Evolutionary conservation across 1,140 invertebrate species (phyloP).

Genomic region (Hyposmocoma kahamanoa): DNA sequence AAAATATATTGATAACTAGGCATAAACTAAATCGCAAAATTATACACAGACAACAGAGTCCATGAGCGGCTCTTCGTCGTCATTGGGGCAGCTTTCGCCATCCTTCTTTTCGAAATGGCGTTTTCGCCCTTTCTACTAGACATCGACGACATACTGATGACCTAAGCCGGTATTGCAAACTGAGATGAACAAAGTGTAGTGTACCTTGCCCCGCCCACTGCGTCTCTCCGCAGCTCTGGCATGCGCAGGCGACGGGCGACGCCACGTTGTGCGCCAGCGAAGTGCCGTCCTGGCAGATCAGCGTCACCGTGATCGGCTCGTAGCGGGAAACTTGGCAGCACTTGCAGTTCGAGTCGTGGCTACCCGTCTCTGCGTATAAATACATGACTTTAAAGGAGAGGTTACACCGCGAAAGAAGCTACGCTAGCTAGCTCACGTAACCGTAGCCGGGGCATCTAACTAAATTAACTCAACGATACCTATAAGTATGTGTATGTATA

Average conservation of each 20-base stretch:
- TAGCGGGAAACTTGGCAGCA: constrained; percentile 76
- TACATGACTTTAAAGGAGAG: not conserved
- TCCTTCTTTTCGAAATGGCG: too few species aligned
- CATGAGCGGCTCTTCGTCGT: too few species aligned
- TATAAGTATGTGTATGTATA: not conserved
- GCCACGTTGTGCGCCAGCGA: constrained; percentile 63
- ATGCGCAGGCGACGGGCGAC: constrained; percentile 73
- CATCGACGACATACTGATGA: too few species aligned
- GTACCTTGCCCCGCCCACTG: too few species aligned
- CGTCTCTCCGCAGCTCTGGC: constrained; percentile 66
- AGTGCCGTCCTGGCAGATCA: constrained; percentile 74
- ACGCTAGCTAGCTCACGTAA: constrained; percentile 11
- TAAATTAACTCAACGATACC: not conserved
- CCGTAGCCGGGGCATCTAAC: not conserved
- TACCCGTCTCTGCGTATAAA: constrained; percentile 56
- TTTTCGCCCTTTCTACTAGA: too few species aligned
- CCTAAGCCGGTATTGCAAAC: too few species aligned
- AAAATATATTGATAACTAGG: too few species aligned
- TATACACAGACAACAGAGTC: too few species aligned
- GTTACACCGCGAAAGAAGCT: not conserved
- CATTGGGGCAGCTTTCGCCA: too few species aligned
- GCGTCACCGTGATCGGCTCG: constrained; percentile 49
- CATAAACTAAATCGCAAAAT: too few species aligned
- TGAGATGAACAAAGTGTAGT: too few species aligned
- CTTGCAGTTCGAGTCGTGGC: constrained; percentile 72